Evolutionary conservation across 1,140 invertebrate species (phyloP).

Genomic region (Drosophila rhopaloa): DNA sequence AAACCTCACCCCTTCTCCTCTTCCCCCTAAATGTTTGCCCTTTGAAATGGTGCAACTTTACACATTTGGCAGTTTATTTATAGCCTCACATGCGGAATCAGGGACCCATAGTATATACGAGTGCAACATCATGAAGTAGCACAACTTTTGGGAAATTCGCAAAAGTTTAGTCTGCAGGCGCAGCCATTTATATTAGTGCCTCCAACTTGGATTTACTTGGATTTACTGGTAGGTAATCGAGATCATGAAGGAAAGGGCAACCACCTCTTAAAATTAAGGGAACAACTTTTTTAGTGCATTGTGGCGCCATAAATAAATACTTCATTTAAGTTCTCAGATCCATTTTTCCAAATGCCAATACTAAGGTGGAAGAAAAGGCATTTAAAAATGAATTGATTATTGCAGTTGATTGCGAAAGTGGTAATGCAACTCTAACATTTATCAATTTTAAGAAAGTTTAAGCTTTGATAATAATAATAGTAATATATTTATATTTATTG

Average conservation of each 20-base stretch:
- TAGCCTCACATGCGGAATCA: constrained; percentile 48
- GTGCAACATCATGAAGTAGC: constrained; percentile 24
- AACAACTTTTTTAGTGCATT: constrained; percentile 2
- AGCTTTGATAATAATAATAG: too few species aligned
- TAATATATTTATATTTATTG: too few species aligned
- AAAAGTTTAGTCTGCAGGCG: neutral
- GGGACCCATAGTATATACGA: constrained; percentile 37
- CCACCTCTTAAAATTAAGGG: neutral
- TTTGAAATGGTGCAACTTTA: constrained; percentile 62
- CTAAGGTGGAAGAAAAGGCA: too few species aligned
- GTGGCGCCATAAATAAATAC: neutral
- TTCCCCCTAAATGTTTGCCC: constrained; percentile 26
- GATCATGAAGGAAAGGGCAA: neutral
- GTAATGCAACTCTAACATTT: too few species aligned
- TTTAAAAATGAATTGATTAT: too few species aligned
- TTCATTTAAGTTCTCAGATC: neutral
- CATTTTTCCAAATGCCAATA: neutral
- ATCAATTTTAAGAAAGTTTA: too few species aligned
- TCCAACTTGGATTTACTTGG: neutral
- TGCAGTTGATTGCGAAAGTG: too few species aligned
- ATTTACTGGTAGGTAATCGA: constrained; percentile 2
- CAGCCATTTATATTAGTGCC: neutral
- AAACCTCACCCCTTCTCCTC: constrained; percentile 24
- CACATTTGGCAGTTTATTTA: constrained; percentile 77
- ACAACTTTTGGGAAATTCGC: constrained; percentile 25